Evolutionary conservation across 2,888 invertebrate species (phyloP), one percentile per base, ranked within the genome.

Genomic region (Pterobdella sp.): DNA sequence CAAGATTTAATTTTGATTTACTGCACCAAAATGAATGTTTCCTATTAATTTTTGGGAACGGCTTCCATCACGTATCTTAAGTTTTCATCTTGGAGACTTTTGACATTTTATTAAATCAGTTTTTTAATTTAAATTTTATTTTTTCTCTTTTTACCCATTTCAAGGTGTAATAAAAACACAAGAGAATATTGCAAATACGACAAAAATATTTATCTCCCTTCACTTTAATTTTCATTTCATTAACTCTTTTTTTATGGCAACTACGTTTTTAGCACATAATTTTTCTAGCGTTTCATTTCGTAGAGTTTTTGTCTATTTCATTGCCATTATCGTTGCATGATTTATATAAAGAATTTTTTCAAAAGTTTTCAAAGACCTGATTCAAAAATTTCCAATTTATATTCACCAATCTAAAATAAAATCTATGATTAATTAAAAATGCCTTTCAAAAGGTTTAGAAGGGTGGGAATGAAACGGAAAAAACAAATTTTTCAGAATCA

Each of bases 221-320:
- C n/a, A 4, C 60, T 56, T 56, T 56, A 56, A 56, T 56, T 56
- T 56, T n/a, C 60, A 56, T 56, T 56, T 56, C 60, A 56, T 56
- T 56, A 56, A 56, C n/a, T n/a, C 3, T 3, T 4, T 56, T 22
- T 56, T 56, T 56, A 56, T 56, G 60, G n/a, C n/a, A 4, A 26
- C 60, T 22, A 56, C 60, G 60, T 56, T 56, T 56, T 22, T 56
- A 3, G 14, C 60, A 26, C 60, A 56, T 56, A 56, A 26, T 26
- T 56, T 56, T 4, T 26, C 7, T 56, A 22, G 18, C 60, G 3
- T 56, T 56, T n/a, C 60, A 4, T 56, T 22, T 56, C n/a, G 4
- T 26, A 14, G 18, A 14, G 4, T 26, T 3, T 56, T 56, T n/a
- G 4, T 56, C n/a, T 4, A 26, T n/a, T 18, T 56, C 60, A n/a